These are phyloP conservation scores for Drosophila flavopinicola DNA, from an alignment of 2,888 invertebrate species.

Conservation along the genomic window DNA sequence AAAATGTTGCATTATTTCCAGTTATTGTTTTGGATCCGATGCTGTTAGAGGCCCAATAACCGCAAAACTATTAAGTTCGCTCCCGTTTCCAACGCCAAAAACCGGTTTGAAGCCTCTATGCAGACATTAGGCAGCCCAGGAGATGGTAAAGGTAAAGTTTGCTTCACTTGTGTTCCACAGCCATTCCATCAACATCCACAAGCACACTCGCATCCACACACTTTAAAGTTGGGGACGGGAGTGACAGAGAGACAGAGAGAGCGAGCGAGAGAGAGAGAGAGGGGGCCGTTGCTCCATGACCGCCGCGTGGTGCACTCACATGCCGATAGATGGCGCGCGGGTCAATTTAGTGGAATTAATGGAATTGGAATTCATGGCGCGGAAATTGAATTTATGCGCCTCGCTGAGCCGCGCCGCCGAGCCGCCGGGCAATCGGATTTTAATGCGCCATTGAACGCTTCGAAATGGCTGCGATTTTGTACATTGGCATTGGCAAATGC, in stretches of 20 bases:
- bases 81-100: conserved; percentile 36
- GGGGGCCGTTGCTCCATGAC: conserved; percentile 56
- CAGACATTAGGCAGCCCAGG: conserved; percentile 16
- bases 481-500: conserved; percentile 56
- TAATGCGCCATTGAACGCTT: conserved; percentile 81
- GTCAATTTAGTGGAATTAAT: conserved; percentile 85
- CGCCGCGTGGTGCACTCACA: conserved; percentile 77
- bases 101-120: conserved; percentile 50
- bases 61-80: conserved; percentile 31
- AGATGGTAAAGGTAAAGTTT: conserved; percentile 40
- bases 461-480: conserved; percentile 71
- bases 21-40: neutral
- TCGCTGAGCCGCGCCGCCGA: conserved; percentile 57
- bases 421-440: conserved; percentile 76
- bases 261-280: neutral
- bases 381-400: conserved; percentile 83
- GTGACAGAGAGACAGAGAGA: neutral
- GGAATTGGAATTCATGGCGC: conserved; percentile 84
- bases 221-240: conserved; percentile 36
- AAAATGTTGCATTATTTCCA: too few relatives aligned
- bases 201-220: conserved; percentile 14
- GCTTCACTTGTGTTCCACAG: conserved; percentile 57
- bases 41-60: conserved; percentile 17
- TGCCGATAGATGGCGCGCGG: conserved; percentile 81
- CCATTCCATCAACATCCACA: conserved; percentile 45